Conservation (phyloP, 2,797 vertebrate species). For the Picus viridis region DNA sequence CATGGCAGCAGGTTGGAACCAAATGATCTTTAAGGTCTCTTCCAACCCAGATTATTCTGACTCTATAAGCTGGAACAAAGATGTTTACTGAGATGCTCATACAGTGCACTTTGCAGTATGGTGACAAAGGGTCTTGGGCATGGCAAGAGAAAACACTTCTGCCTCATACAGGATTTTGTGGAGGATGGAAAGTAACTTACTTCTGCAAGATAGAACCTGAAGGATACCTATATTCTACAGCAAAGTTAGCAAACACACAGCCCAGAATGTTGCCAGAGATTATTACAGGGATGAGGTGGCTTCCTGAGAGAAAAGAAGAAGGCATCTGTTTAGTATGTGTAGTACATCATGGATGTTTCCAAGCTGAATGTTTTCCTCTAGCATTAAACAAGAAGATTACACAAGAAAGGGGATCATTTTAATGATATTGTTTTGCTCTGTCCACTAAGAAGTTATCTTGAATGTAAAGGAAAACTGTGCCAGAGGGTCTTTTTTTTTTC, state of each 20-base stretch:
- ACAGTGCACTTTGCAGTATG: accelerated
- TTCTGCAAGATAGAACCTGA: neutral
- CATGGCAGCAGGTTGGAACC: too few species aligned
- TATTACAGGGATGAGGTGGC: neutral
- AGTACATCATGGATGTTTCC: neutral
- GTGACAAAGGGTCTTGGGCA: neutral
- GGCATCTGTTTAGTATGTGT: neutral
- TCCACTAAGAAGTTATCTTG: neutral
- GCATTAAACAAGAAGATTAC: neutral
- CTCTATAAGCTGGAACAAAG: neutral
- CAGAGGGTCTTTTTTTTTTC: neutral
- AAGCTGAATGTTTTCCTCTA: neutral
- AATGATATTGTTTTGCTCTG: neutral
- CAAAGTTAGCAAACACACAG: neutral
- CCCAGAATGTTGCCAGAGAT: neutral
- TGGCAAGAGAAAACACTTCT: neutral
- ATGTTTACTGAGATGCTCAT: accelerated
- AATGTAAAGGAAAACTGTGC: neutral
- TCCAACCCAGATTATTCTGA: too few species aligned
- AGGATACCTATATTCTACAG: neutral
- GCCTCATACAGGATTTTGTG: neutral
- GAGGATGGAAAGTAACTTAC: neutral
- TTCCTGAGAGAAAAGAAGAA: neutral
- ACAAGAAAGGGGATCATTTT: neutral
- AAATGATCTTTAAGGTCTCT: too few species aligned